phyloP scores from a whole-genome alignment of 2,113 vertebrate genomes.

The Chauna torquata region DNA sequence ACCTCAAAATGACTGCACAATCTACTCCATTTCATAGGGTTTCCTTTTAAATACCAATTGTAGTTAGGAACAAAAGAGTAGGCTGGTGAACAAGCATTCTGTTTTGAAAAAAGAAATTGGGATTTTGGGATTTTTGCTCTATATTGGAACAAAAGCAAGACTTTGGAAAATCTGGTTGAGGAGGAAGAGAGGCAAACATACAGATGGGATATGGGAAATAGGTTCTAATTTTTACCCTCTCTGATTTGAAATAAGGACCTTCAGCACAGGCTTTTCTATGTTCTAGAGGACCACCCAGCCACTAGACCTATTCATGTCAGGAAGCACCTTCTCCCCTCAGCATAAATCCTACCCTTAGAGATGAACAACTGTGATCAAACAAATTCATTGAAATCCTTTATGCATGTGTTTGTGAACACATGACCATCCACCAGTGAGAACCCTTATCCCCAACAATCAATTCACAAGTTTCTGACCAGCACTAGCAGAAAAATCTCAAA shows the following conservation, averaged over 20 bases:
- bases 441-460: not conserved
- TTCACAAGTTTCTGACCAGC: not conserved
- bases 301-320: not conserved
- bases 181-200: not conserved
- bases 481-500: not conserved
- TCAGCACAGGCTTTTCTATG: not conserved
- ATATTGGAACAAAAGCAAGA: not conserved
- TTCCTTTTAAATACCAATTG: not conserved
- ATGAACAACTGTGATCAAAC: not conserved
- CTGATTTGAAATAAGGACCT: not conserved
- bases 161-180: not conserved
- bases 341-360: not conserved
- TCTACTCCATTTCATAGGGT: not conserved
- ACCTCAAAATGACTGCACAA: not conserved
- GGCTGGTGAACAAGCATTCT: not conserved
- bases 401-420: not conserved
- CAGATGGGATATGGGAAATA: not conserved
- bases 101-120: accelerated
- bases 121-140: not conserved
- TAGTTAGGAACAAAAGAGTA: not conserved
- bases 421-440: not conserved
- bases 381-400: not conserved
- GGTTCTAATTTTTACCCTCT: not conserved
- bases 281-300: not conserved
- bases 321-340: not conserved